Conservation (phyloP, 2,888 invertebrate genomes). For the Eristalis arbustorum region DNA sequence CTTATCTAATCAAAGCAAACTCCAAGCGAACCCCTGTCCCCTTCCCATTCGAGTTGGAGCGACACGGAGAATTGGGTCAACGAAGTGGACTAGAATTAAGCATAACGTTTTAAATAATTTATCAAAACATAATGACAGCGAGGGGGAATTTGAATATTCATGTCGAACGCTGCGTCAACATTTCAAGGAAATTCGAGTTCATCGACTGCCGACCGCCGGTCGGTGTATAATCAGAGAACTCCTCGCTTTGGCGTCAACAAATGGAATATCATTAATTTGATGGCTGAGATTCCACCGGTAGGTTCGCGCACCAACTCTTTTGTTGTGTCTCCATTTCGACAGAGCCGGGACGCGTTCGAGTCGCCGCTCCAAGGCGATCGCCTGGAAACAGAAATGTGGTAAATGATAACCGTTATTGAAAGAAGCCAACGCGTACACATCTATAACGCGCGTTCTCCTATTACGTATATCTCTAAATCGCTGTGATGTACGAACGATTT, state of each 20-base stretch:
- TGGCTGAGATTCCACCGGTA: not conserved
- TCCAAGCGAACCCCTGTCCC: not conserved
- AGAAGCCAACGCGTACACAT: not conserved
- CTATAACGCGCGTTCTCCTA: constrained; percentile 10
- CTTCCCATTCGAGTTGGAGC: not conserved
- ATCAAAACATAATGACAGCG: constrained; percentile 28
- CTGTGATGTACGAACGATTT: constrained; percentile 60
- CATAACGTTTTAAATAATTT: constrained; percentile 17
- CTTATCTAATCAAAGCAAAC: constrained; percentile 8
- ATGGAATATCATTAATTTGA: constrained; percentile 28
- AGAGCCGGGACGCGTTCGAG: not conserved
- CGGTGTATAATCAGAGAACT: not conserved
- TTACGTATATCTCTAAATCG: constrained; percentile 49
- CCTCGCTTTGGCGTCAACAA: not conserved
- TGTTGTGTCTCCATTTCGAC: constrained; percentile 3
- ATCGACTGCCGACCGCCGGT: constrained; percentile 10
- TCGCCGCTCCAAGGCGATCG: not conserved
- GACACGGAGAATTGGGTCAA: not conserved
- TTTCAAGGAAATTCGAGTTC: constrained; percentile 15
- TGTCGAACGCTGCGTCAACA: constrained; percentile 5
- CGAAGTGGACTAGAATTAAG: not conserved
- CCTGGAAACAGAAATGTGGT: not conserved
- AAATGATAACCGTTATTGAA: constrained; percentile 52
- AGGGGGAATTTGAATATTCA: constrained; percentile 33
- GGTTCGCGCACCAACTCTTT: constrained; percentile 53